Base-by-base conservation (phyloP, 2,888 invertebrate genomes). In the Drosophila hamatofila region DNA sequence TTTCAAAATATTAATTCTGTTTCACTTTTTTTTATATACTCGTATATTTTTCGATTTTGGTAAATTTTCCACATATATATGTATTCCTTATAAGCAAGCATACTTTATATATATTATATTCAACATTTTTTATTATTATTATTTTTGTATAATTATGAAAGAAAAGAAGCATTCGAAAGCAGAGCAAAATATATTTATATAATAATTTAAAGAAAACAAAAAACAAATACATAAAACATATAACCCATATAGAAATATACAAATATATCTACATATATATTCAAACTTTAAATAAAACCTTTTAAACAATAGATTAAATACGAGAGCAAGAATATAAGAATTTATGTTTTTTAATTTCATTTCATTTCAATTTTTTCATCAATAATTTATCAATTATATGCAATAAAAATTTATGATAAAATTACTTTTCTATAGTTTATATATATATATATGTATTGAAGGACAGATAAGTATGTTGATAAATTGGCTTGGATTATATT, bases 301-400 rank as follows among this genome's bases (percentile, higher is more conserved):
- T 78, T 30, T 81, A 86, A 72, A 59, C 83, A 90, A 83, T 77
- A 86, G 87, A 88, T 80, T 80, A 57, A 52, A 67, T 0, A 18
- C 63, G 57, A 11, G 60, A 56, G 52, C 52, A 62, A 60, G 25
- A 37, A 39, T 54, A 57, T 59, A 21, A 18, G 30, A 33, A 35
- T 60, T 61, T 37, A 54, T 23, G 14, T 57, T 70, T 79, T 56
- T 62, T 48, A 48, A 63, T 75, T 72, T 55, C 11, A 62, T 63
- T 68, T 66, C 37, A 48, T 65, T 65, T 30, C n/a, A 49, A 0
- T 1, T 1, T 56, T 51, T 46, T 61, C 42, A 49, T 2, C 44
- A 16, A 37, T 52, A 23, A n/a, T 52, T 59, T 69, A 61, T 57
- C 23, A 58, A 68, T 44, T 60, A 71, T 66, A 76, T 69, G 59